phyloP scores from a whole-genome alignment of 1,140 invertebrate species.

The Halictus rubicundus region DNA sequence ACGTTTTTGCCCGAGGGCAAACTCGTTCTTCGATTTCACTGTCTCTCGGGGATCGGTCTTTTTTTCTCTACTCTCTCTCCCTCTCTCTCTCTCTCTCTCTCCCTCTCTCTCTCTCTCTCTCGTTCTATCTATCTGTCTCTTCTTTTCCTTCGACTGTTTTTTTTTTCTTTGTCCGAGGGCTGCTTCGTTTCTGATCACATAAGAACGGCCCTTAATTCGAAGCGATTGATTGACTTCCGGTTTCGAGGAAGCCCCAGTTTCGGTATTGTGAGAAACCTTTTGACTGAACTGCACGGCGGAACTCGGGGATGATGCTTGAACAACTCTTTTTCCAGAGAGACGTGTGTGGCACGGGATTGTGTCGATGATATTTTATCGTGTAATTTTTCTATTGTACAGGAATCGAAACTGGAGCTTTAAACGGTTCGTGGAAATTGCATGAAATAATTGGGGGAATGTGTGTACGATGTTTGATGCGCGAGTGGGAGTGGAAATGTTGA shows the following conservation, averaged over 20 bases:
- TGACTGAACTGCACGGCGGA: neutral
- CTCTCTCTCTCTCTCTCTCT: too few species aligned
- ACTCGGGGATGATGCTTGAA: neutral
- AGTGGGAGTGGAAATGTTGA: too few species aligned
- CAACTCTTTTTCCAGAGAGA: neutral
- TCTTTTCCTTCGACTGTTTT: too few species aligned
- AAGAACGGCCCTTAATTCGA: neutral
- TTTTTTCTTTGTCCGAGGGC: neutral
- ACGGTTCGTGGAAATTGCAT: too few species aligned
- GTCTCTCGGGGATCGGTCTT: neutral
- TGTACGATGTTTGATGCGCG: too few species aligned
- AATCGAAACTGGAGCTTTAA: too few species aligned
- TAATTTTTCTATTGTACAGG: too few species aligned
- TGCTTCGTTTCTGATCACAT: neutral
- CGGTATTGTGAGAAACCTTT: neutral
- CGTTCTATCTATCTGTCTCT: too few species aligned
- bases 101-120: too few species aligned
- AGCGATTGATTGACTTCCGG: constrained; percentile 5
- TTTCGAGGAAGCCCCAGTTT: neutral
- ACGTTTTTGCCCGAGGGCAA: too few species aligned
- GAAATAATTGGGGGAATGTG: too few species aligned
- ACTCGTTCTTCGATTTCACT: neutral
- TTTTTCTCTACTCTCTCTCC: too few species aligned
- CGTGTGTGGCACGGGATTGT: neutral
- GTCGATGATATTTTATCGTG: neutral